Evolutionary conservation across 2,888 invertebrate genomes (phyloP), one percentile per base, ranked within the genome.

Genomic region (Trissolcus japonicus): DNA sequence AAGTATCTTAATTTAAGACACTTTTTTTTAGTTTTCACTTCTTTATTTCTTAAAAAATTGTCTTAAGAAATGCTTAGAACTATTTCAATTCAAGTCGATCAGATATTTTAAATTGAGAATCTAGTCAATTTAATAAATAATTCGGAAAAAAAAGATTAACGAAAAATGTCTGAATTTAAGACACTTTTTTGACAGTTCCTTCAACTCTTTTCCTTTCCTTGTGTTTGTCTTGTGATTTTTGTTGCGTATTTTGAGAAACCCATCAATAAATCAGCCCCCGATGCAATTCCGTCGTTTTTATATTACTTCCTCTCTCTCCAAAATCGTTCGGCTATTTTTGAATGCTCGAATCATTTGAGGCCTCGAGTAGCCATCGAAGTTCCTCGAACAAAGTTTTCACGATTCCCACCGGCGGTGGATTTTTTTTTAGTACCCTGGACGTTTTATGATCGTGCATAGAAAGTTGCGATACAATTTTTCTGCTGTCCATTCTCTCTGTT

Each of bases 371-470:
- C 59, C 29, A 53, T n/a, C n/a, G n/a, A 60, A 35, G 50, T 76
- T 65, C 65, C 21, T 25, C 48, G 72, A 76, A 67, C 17, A n/a
- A n/a, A n/a, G 19, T 68, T 55, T 19, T 74, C 59, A 69, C 54
- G 59, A 67, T 72, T 76, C 72, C 50, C 40, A 54, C 25, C 48
- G 25, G 19, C 14, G 25, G 65, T 16, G 61, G 41, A 62, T 17
- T 7, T 17, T 51, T 51, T 53, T 71, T 67, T 69, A 16, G 13
- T 40, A 46, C 66, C 14, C n/a, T 2, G 40, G 19, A 4, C 11
- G 25, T 67, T 77, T 77, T 77, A 77, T 43, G 77, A 65, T 66
- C 50, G 53, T 43, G 51, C 48, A 51, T 50, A 57, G 66, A 76
- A 71, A 76, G 57, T 65, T 43, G 60, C 55, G 54, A 50, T 55